Evolutionary conservation across 1,140 invertebrate species (phyloP).

Genomic region (Drosophila nebulosa): DNA sequence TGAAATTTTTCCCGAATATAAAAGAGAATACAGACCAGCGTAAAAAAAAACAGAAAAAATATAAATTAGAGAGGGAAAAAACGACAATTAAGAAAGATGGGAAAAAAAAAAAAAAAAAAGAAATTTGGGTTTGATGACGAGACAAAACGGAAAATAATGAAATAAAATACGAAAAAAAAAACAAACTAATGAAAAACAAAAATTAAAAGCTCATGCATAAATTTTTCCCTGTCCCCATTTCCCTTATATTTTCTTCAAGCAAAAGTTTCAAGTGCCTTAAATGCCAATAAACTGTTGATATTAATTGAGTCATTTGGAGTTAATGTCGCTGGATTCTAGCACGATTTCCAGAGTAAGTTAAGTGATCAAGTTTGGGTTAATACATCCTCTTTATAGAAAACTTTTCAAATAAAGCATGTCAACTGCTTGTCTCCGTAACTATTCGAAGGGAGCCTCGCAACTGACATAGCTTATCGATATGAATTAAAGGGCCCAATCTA

Average conservation of each 20-base stretch:
- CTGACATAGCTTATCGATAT: no score
- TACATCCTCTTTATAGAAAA: no score
- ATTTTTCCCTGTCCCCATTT: conserved; percentile 19
- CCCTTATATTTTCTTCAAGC: conserved; percentile 22
- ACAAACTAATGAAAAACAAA: conserved; percentile 23
- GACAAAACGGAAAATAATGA: conserved; percentile 63
- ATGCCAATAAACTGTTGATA: conserved; percentile 64
- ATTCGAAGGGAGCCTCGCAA: no score
- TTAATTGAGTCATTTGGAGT: no score
- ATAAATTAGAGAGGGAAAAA: conserved; percentile 46
- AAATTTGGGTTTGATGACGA: conserved; percentile 64
- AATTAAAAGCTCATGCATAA: conserved; percentile 49
- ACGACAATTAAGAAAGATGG: conserved; percentile 67
- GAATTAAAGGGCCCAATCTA: no score
- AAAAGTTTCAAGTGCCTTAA: conserved; percentile 63
- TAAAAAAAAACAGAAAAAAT: conserved; percentile 9
- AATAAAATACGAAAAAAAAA: conserved; percentile 44
- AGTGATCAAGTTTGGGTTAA: no score
- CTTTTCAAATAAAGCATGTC: no score
- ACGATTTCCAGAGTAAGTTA: no score
- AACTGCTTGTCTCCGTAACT: no score
- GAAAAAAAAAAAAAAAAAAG: background rate
- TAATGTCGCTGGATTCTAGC: no score
- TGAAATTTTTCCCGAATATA: conserved; percentile 33
- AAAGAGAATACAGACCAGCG: conserved; percentile 26